Base-by-base conservation (phyloP, 2,888 invertebrate genomes). In the Tribolium freemani region DNA sequence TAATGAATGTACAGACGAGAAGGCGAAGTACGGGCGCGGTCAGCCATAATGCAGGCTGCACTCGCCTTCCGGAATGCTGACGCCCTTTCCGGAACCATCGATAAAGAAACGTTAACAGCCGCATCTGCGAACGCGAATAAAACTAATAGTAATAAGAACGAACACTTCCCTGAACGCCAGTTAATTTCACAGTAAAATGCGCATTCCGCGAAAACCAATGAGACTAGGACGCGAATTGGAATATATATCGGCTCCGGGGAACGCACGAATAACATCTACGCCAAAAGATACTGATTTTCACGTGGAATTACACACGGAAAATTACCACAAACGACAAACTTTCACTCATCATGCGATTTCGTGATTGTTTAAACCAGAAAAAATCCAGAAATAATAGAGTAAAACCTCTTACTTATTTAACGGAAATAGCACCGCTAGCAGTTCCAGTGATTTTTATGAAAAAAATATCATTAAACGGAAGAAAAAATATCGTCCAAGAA, bases 151-250 rank as follows among this genome's bases (percentile, higher is more conserved):
- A 74, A 74, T 74, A 74, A 74, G 74, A 68, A 74, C 58, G 69
- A 74, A 74, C 68, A 74, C 74, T 74, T 58, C 74, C 74, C 74
- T 16, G 30, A 71, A 48, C 74, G 74, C 50, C 71, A 74, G 74
- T 74, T 74, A 71, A 74, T 74, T 74, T 71, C 71, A 71, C 74
- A 74, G 71, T 74, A 74, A 74, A 74, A 74, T 74, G 74, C 71
- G 63, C 74, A 74, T 71, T 74, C 63, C 74, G 54, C 63, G 68
- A 68, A 71, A 74, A 71, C 69, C 71, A 67, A 71, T 68, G 70
- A 61, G 61, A 56, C 66, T 56, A 67, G 44, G 46, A 67, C 53
- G 61, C 21, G 60, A 60, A 74, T 69, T 71, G 71, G 71, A 74
- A 74, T 71, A 74, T 26, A 26, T 74, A 74, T 56, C 64, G 74